phyloP scores from a whole-genome alignment of 1,140 invertebrate species.

The Hydropsyche tenuis region DNA sequence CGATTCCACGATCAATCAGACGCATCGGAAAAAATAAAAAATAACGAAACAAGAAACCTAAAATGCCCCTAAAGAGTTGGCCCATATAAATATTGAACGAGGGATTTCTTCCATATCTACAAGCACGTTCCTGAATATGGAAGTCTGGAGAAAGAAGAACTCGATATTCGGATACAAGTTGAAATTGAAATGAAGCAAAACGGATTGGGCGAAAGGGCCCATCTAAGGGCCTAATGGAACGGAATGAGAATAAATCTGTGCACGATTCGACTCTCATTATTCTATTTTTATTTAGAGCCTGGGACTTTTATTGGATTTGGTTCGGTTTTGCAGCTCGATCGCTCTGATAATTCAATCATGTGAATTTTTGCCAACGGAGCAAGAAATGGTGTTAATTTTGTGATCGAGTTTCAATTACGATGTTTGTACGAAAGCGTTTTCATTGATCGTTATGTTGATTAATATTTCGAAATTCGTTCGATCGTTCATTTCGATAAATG shows the following conservation, averaged over 20 bases:
- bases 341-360: too few species aligned
- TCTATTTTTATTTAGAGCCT: constrained; percentile 17
- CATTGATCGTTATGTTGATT: too few species aligned
- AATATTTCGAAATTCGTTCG: too few species aligned
- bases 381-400: too few species aligned
- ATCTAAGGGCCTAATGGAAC: constrained; percentile 47
- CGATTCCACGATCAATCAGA: neutral
- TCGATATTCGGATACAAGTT: constrained; percentile 34
- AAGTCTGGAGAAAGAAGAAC: constrained; percentile 18
- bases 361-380: too few species aligned
- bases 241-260: constrained; percentile 40
- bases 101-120: neutral
- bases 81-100: constrained; percentile 42
- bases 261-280: neutral
- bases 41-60: neutral
- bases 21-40: neutral
- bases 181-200: constrained; percentile 50
- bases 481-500: too few species aligned
- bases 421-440: too few species aligned
- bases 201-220: constrained; percentile 41
- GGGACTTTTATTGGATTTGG: too few species aligned
- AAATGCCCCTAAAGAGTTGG: constrained; percentile 1
- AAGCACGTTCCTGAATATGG: constrained; percentile 37
- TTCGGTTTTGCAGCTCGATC: too few species aligned
- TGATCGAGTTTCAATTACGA: too few species aligned